phyloP scores from a whole-genome alignment of 2,888 invertebrate species.

The Pomacea canaliculata region DNA sequence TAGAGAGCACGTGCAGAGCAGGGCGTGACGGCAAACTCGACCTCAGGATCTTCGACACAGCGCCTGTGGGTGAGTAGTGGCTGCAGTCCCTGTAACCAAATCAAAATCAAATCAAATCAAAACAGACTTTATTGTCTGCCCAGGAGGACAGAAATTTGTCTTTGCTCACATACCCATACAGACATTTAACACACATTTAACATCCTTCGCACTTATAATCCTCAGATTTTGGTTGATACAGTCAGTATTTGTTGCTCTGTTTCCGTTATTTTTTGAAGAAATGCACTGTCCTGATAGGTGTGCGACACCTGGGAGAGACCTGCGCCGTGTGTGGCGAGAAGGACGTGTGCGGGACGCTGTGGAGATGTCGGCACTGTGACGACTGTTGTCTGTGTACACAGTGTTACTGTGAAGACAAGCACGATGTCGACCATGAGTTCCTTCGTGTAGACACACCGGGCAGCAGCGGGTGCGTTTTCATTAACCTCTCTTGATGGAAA shows the following conservation, averaged over 20 bases:
- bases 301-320: not conserved
- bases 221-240: too few relatives aligned
- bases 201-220: not conserved
- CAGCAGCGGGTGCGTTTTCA: slow-evolving; percentile 11
- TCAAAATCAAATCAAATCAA: too few relatives aligned
- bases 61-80: slow-evolving; percentile 78
- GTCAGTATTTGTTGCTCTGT: too few relatives aligned
- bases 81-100: not conserved
- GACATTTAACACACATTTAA: too few relatives aligned
- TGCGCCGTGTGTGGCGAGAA: slow-evolving; percentile 9
- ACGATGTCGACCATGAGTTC: slow-evolving; percentile 27
- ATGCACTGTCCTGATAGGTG: not conserved
- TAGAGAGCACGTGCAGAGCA: slow-evolving; percentile 76
- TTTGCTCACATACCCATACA: too few relatives aligned
- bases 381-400: slow-evolving; percentile 21
- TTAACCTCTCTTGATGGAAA: too few relatives aligned
- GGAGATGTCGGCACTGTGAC: slow-evolving; percentile 24
- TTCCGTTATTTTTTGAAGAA: too few relatives aligned
- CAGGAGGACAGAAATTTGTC: too few relatives aligned
- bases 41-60: slow-evolving; percentile 84
- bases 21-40: slow-evolving; percentile 87
- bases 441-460: slow-evolving; percentile 20
- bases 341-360: slow-evolving; percentile 25
- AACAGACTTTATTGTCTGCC: too few relatives aligned
- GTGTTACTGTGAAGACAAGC: slow-evolving; percentile 28